A percentile compares a stretch with the other conserved stretches of the same genome.
These are phyloP conservation scores for Montipora cactus DNA, from an alignment of 64 coral and sea anemone species.

Conservation along the genomic window DNA sequence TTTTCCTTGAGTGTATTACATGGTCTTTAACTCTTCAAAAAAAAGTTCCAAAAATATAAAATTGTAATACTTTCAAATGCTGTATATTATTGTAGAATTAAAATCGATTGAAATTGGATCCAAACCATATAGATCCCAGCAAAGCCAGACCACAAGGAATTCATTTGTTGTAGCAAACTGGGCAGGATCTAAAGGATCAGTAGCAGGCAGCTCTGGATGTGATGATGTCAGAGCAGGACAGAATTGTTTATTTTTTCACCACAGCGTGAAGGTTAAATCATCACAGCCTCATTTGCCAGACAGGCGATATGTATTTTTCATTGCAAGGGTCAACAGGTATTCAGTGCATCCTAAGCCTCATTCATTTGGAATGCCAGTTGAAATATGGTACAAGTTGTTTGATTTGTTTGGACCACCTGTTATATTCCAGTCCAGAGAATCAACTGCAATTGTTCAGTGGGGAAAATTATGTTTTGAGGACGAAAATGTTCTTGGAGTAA, in stretches of 20 bases:
- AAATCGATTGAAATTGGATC: not conserved
- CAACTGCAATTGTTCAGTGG: not conserved
- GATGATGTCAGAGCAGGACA: constrained; percentile 52
- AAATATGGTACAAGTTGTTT: constrained; percentile 65
- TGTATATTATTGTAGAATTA: not conserved
- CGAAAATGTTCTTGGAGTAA: constrained; percentile 22
- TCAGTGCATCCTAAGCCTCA: constrained; percentile 47
- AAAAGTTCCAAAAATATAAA: no score
- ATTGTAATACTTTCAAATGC: constrained; percentile 13
- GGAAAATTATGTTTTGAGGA: not conserved
- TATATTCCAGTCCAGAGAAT: constrained; percentile 74
- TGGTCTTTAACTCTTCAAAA: no score
- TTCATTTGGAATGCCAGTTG: constrained; percentile 37
- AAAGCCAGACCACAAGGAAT: constrained; percentile 19
- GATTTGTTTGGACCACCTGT: constrained; percentile 74
- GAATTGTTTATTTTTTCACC: constrained; percentile 58
- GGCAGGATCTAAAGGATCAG: not conserved
- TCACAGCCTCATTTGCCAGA: not conserved
- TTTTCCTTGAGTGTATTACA: no score
- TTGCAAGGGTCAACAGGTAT: constrained; percentile 82
- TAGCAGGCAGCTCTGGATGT: not conserved
- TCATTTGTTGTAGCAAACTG: not conserved
- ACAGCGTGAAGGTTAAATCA: constrained; percentile 19
- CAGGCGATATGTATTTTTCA: constrained; percentile 31
- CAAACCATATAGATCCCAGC: not conserved